Percentiles rank a stretch among this genome's conserved stretches.
Conservation (phyloP, 2,888 invertebrate genomes). For the Anoncus sp. region DNA sequence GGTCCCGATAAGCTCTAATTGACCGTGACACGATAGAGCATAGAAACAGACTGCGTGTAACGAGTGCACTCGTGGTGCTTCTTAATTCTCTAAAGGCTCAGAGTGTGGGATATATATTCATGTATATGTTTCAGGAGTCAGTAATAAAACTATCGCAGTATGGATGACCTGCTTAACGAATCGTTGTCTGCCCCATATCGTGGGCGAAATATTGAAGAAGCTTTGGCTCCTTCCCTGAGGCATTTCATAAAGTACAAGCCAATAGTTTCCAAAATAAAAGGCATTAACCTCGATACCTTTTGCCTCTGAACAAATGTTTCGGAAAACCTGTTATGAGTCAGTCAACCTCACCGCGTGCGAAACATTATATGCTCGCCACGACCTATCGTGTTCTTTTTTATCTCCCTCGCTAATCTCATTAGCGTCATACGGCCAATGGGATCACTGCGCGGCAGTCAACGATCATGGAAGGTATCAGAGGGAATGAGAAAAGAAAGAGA, state of each 20-base stretch:
- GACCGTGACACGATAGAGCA: conserved; percentile 52
- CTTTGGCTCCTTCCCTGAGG: no score
- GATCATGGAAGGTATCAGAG: conserved; percentile 52
- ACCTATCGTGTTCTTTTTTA: conserved; percentile 19
- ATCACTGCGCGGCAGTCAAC: conserved; percentile 37
- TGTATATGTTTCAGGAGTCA: conserved; percentile 25
- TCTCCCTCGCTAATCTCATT: conserved; percentile 63
- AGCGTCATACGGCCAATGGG: conserved; percentile 41
- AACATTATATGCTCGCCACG: conserved; percentile 8
- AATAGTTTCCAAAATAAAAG: background rate
- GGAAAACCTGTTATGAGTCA: conserved; percentile 11
- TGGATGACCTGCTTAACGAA: conserved; percentile 20
- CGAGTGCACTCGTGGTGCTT: conserved; percentile 55
- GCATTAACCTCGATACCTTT: no score
- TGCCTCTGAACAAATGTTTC: background rate
- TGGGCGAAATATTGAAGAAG: no score
- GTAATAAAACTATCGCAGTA: conserved; percentile 10
- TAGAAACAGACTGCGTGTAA: conserved; percentile 18
- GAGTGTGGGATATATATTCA: conserved; percentile 3
- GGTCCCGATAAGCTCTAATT: conserved; percentile 54
- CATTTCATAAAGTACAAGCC: background rate
- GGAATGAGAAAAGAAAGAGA: conserved; percentile 35
- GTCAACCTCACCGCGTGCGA: conserved; percentile 36
- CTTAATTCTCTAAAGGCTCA: conserved; percentile 51
- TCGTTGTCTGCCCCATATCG: background rate